Base-by-base conservation (phyloP, 2,797 vertebrate species). In the Corythornis leucogaster region DNA sequence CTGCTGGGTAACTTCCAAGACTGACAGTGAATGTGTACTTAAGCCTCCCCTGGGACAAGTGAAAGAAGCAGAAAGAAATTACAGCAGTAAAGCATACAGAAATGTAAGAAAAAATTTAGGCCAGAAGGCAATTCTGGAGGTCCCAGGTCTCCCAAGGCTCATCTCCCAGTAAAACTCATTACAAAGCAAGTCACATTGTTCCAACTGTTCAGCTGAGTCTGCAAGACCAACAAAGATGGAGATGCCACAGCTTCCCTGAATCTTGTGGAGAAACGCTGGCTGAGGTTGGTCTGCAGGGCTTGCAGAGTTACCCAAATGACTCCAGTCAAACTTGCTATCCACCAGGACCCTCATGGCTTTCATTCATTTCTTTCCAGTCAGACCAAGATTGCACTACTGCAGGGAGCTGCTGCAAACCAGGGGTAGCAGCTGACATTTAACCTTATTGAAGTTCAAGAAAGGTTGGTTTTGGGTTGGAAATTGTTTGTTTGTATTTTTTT, bases 211-310 rank as follows among this genome's bases (percentile, higher is more conserved):
- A 66, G 38, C 22, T 35, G 9, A 78, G 11, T 66, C 38, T 81
- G 51, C 22, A 81, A 71, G 58, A 58, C 12, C 5, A 1, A 30
- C 0, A 0, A 55, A 28, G 35, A 73, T 8, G 10, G 43, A 90
- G 19, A 82, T 59, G 14, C 28, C 53, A 40, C 0, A 21, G 24
- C 5, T 17, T 70, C 30, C n/a, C 20, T 12, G 38, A 55, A 8
- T 15, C 22, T n/a, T 30, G 9, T 30, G 53, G 57, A 84, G 43
- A 58, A 64, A 28, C n/a, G 19, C 38, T 69, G 8, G 31, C 54
- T 74, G 64, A 45, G 50, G 46, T 0, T 73, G n/a, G 38, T 17
- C 33, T 71, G 26, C 35, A 64, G 43, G 63, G 48, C n/a, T 74
- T 57, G 30, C 43, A 58, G n/a, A 51, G 35, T 48, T 57, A 53